A percentile compares a stretch with the other conserved stretches of the same genome.
phyloP scores from a whole-genome alignment of 2,113 vertebrate species.

The Heteronetta atricapilla region DNA sequence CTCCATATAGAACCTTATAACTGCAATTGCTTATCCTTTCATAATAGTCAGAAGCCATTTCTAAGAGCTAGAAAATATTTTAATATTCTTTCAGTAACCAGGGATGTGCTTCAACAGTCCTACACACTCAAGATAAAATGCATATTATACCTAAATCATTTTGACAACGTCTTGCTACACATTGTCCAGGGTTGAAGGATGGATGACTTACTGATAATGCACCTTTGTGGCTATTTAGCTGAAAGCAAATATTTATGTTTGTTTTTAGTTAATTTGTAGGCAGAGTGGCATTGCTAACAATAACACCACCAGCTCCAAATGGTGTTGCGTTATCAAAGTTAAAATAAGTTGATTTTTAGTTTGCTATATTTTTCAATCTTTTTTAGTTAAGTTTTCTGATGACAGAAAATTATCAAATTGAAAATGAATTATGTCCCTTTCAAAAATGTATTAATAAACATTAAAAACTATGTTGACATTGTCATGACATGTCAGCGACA shows the following conservation, averaged over 20 bases:
- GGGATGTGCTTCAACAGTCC: neutral
- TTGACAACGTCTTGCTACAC: neutral
- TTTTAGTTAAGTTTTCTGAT: neutral
- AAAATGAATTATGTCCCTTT: neutral
- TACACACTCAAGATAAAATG: neutral
- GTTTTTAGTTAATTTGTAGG: neutral
- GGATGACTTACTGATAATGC: neutral
- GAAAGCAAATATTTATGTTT: neutral
- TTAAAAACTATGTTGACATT: neutral
- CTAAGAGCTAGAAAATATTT: neutral
- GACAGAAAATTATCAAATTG: neutral
- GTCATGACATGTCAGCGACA: neutral
- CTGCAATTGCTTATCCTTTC: neutral
- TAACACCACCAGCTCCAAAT: neutral
- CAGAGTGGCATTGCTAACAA: neutral
- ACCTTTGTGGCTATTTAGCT: neutral
- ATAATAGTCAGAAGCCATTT: neutral
- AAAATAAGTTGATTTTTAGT: neutral
- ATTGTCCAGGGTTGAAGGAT: neutral
- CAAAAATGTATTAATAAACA: neutral
- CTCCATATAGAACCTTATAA: neutral
- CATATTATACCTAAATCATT: neutral
- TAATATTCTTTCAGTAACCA: neutral
- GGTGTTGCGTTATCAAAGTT: neutral
- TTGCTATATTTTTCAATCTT: neutral